Conservation (phyloP, 23 tunicate species). For the Clavelina lepadiformis region DNA sequence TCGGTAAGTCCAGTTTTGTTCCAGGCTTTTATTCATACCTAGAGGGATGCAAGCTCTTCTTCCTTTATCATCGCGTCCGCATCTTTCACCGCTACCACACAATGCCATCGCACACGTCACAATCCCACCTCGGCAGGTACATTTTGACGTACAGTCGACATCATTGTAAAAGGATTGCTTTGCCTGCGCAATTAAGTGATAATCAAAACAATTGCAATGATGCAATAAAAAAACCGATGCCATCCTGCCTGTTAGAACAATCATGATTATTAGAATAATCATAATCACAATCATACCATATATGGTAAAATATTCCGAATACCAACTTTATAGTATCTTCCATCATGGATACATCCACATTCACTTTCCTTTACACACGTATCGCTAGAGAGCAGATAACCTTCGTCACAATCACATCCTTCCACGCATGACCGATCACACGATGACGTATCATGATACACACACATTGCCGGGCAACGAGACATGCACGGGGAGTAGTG, state of each 20-base stretch:
- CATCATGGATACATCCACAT: constrained; percentile 39
- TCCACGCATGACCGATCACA: constrained; percentile 32
- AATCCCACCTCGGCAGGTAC: not conserved
- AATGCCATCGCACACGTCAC: not conserved
- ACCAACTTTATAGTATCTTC: constrained; percentile 40
- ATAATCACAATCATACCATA: no score
- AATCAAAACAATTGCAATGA: no score
- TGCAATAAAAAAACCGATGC: no score
- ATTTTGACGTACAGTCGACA: not conserved
- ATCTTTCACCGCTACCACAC: not conserved
- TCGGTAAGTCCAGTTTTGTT: no score
- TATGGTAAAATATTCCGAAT: no score
- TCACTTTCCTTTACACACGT: constrained; percentile 23
- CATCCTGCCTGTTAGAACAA: no score
- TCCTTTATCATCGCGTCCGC: constrained; percentile 1
- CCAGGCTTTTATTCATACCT: no score
- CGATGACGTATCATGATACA: not conserved
- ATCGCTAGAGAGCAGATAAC: constrained; percentile 38
- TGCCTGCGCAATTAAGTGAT: no score
- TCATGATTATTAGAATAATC: no score
- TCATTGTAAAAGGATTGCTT: not conserved
- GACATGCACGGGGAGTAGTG: constrained; percentile 41
- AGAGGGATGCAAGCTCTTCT: not conserved
- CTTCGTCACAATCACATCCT: constrained; percentile 43
- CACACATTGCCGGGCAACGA: constrained; percentile 30